Percentiles rank a stretch among this genome's conserved stretches.
Evolutionary conservation across 2,113 vertebrate species (phyloP).

Genomic region (Ceyx margarethae): DNA sequence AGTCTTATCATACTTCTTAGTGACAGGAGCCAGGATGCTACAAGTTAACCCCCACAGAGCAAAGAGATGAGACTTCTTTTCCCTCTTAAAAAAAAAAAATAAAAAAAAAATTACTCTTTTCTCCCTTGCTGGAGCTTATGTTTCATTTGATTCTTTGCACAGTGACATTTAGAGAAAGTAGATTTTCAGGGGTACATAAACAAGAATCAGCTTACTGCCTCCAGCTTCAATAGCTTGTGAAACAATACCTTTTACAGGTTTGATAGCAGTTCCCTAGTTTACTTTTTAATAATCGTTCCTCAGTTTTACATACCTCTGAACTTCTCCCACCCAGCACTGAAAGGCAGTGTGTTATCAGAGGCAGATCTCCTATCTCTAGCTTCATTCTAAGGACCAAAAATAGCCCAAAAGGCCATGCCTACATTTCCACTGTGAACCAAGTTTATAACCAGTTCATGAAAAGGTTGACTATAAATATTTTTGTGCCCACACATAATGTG

Average conservation of each 20-base stretch:
- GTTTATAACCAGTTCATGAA: slow-evolving; percentile 43
- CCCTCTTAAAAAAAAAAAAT: neutral
- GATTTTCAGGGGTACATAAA: neutral
- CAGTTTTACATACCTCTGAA: slow-evolving; percentile 19
- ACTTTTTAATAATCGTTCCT: neutral
- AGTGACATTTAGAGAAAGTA: neutral
- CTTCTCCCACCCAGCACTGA: neutral
- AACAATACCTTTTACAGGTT: neutral
- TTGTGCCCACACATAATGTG: slow-evolving; percentile 45
- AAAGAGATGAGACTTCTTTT: slow-evolving; percentile 23
- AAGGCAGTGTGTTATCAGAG: neutral
- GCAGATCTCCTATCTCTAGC: slow-evolving; percentile 1
- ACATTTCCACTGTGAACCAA: neutral
- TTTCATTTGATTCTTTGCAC: neutral
- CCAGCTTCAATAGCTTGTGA: neutral
- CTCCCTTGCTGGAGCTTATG: neutral
- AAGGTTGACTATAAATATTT: slow-evolving; percentile 64
- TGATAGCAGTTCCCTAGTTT: neutral
- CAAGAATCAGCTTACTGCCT: neutral
- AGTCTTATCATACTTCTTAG: slow-evolving; percentile 62
- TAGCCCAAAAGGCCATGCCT: slow-evolving; percentile 45
- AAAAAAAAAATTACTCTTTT: neutral
- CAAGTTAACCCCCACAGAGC: slow-evolving; percentile 26
- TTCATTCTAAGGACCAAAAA: slow-evolving; percentile 25
- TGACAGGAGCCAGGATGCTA: slow-evolving; percentile 66